These are phyloP conservation scores for Chionodraco myersi DNA, from an alignment of 2,113 vertebrate species.

Conservation along the genomic window DNA sequence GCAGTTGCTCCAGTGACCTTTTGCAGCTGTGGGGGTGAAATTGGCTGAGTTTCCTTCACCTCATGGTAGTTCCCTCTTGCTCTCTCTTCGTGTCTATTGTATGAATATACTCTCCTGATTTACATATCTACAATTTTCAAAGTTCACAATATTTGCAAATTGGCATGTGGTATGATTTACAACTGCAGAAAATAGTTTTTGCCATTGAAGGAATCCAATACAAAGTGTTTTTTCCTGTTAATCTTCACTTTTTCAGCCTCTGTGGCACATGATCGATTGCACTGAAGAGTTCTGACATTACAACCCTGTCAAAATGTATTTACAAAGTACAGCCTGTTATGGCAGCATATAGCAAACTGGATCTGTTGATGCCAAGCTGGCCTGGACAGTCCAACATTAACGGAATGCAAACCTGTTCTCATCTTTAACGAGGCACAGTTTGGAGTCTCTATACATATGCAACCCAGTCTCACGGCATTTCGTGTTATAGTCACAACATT, in stretches of 20 bases:
- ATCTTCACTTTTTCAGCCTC: not conserved
- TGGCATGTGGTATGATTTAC: not conserved
- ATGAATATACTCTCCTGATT: not conserved
- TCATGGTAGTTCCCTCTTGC: slow-evolving; percentile 30
- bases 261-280: slow-evolving; percentile 14
- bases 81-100: slow-evolving; percentile 9
- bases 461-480: no score
- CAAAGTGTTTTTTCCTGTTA: slow-evolving; percentile 2
- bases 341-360: not conserved
- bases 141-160: slow-evolving; percentile 42
- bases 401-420: slow-evolving; percentile 20
- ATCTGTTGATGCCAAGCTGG: not conserved
- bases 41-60: slow-evolving; percentile 50
- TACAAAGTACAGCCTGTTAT: not conserved
- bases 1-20: slow-evolving; percentile 77
- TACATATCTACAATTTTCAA: slow-evolving; percentile 26
- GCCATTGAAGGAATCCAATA: not conserved
- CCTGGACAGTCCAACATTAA: slow-evolving; percentile 11
- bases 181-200: not conserved
- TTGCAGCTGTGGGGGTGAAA: slow-evolving; percentile 68
- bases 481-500: no score
- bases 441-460: slow-evolving; percentile 7
- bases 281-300: slow-evolving; percentile 16
- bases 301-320: not conserved
- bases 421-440: slow-evolving; percentile 1